These are phyloP conservation scores for Ceyx melanurus DNA, from an alignment of 2,113 vertebrate species.

Conservation along the genomic window DNA sequence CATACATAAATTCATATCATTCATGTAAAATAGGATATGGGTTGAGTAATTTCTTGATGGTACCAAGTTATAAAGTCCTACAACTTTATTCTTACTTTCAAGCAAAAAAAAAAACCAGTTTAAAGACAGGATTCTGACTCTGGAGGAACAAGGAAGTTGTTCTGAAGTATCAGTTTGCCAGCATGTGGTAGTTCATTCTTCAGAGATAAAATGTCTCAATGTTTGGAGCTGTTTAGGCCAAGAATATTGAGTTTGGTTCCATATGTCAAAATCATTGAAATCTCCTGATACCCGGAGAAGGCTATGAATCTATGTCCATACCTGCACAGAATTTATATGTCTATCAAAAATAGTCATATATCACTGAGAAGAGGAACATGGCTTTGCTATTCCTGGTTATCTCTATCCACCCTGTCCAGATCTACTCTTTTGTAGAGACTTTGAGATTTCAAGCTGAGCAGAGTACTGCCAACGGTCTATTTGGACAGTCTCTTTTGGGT, in stretches of 20 bases:
- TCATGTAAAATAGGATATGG: background rate
- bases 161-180: background rate
- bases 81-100: background rate
- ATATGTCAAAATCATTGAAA: background rate
- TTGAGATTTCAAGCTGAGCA: background rate
- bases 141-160: background rate
- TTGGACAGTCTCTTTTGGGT: background rate
- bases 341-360: background rate
- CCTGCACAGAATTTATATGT: background rate
- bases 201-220: background rate
- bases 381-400: background rate
- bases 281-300: background rate
- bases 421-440: background rate
- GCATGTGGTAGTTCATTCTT: background rate
- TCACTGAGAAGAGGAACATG: background rate
- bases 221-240: background rate
- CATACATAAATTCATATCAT: background rate
- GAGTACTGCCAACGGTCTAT: background rate
- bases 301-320: background rate
- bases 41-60: background rate
- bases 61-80: background rate
- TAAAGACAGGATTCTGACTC: background rate
- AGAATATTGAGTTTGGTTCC: background rate
- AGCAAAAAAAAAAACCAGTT: background rate
- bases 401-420: background rate